These are phyloP conservation scores for Varroa destructor DNA, from an alignment of 1,140 invertebrate genomes.

Conservation along the genomic window DNA sequence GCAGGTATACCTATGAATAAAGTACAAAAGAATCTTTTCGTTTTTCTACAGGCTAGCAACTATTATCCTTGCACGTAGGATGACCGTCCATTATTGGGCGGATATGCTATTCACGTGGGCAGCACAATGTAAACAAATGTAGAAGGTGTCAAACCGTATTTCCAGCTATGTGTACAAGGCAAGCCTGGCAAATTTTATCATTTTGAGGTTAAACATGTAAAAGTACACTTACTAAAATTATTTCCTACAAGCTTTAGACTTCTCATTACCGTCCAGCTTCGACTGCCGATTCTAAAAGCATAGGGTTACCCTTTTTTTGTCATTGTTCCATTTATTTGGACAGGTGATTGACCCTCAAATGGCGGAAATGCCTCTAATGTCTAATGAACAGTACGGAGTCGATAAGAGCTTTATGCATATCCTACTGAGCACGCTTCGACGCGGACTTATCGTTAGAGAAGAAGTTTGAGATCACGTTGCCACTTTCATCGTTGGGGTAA, in stretches of 20 bases:
- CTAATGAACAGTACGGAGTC: neutral
- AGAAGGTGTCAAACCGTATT: conserved; percentile 11
- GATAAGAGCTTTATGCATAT: conserved; percentile 13
- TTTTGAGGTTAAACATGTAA: too few relatives aligned
- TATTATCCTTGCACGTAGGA: neutral
- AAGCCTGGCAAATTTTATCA: neutral
- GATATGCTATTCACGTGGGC: neutral
- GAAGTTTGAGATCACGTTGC: conserved; percentile 22
- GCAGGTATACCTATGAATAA: too few relatives aligned
- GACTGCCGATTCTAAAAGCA: too few relatives aligned
- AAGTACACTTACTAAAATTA: too few relatives aligned
- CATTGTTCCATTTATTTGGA: too few relatives aligned
- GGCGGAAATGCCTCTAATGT: neutral
- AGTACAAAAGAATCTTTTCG: neutral
- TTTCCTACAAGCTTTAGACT: too few relatives aligned
- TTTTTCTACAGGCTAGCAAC: neutral
- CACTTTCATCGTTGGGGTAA: conserved; percentile 11
- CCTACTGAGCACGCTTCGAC: neutral
- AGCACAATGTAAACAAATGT: neutral
- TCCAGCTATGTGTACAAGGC: conserved; percentile 18
- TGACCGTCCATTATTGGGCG: neutral
- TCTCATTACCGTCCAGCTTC: too few relatives aligned
- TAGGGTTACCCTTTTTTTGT: neutral
- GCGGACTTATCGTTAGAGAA: neutral
- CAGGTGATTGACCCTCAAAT: conserved; percentile 12